Evolutionary conservation across 1,140 invertebrate species (phyloP), one percentile per base, ranked within the genome.

Genomic region (Diuraphis noxia): DNA sequence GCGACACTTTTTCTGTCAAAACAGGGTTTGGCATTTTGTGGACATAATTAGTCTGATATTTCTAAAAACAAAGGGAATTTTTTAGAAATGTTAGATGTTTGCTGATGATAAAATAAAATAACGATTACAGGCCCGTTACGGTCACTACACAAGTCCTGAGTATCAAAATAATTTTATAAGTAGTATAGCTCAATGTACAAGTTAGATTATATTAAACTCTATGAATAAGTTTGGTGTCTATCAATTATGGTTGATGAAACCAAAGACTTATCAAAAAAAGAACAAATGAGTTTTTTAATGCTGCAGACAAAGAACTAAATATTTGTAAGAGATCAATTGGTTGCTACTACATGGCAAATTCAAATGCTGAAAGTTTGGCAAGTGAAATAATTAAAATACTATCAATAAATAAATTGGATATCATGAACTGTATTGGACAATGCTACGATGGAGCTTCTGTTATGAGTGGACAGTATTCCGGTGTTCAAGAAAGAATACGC

Each of bases 401-500:
- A 72, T 72, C 30, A 72, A 72, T 72, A 72, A 72, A 72, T 72
- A n/a, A 30, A n/a, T n/a, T 72, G n/a, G n/a, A n/a, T n/a, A 72
- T 72, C 63, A 72, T 72, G n/a, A 34, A 72, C 30, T 30, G 63
- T 72, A n/a, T 85, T 85, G 82, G 36, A n/a, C 38, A 85, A 85
- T 85, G 82, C 43, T 85, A 41, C 17, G 38, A 85, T 92, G 92
- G 92, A 36, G 91, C 92, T 43, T 88, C 46, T 92, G 92, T 92
- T 49, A 92, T 92, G 88, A n/a, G 90, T 56, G 90, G 91, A 77
- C 85, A 92, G 77, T 92, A 92, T 87, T 91, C 89, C 52, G 88
- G 88, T 52, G 88, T 93, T 92, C 92, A 93, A 89, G 40, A 21
- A 49, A 93, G 92, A 92, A 92, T 93, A 87, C 92, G 92, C 92